Base-by-base conservation (phyloP, 2,888 invertebrate genomes). In the Sphaeridia pumilis region DNA sequence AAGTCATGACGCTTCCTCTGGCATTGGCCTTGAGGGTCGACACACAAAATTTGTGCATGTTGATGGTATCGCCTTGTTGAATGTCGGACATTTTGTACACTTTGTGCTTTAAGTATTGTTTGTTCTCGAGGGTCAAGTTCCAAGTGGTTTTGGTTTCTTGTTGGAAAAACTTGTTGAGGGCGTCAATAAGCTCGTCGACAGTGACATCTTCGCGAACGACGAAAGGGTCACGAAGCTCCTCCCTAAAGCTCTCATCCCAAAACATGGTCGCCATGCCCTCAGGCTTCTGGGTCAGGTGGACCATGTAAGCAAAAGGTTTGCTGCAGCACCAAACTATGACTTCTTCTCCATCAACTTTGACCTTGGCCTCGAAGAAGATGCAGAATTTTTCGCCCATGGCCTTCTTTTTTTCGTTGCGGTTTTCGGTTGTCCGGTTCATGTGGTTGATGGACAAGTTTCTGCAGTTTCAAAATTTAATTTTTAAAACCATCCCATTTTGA, bases 141-240 rank as follows among this genome's bases (percentile, higher is more conserved):
- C 48, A 48, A 25, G 14, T 25, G 26, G 38, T 26, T 12, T 26
- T 26, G 10, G 48, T 48, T 48, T 48, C 48, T 17, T 5, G n/a
- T 27, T 38, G 17, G 22, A 48, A 36, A 21, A 36, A 48, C 10
- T 26, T 21, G 22, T 21, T 22, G n/a, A 48, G 38, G 4, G 48
- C 48, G 5, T 36, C 22, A 14, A 22, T 47, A 4, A 47, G 20
- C 5, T 4, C 21, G 14, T 21, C n/a, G 17, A 36, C 12, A 3
- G 48, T 5, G 7, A 38, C 48, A 10, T 48, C 26, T 4, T 38
- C 38, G 4, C 3, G 48, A n/a, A 24, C 25, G 2, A 36, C 26
- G 28, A 38, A 24, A 2, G 48, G 17, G 22, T 36, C 27, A 24
- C 24, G 3, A 5, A 38, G 5, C 38, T 38, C 38, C 2, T 36